Conservation (phyloP, 1,140 invertebrate genomes). For the Scaptomyza montana region DNA sequence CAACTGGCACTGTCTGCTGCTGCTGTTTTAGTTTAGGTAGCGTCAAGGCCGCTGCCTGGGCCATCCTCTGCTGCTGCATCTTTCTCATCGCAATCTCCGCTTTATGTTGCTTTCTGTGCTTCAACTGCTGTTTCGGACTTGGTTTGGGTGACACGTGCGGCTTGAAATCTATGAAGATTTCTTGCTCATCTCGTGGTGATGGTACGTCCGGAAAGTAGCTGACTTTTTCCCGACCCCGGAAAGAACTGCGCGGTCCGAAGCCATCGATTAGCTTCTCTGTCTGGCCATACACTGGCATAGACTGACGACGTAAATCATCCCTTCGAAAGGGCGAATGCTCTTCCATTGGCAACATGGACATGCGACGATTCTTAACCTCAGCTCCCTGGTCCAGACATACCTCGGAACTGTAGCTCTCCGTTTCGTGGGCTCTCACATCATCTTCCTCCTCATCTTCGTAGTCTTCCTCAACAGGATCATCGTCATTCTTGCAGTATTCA, state of each 20-base stretch:
- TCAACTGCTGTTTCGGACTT: slow-evolving; percentile 85
- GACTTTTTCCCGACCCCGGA: slow-evolving; percentile 69
- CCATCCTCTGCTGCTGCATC: slow-evolving; percentile 68
- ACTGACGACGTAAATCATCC: slow-evolving; percentile 72
- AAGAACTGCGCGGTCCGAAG: slow-evolving; percentile 70
- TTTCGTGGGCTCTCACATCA: slow-evolving; percentile 55
- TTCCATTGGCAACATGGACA: slow-evolving; percentile 72
- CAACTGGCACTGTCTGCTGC: slow-evolving; percentile 50
- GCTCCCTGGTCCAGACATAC: slow-evolving; percentile 52
- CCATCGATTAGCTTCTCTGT: slow-evolving; percentile 77
- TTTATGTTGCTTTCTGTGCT: slow-evolving; percentile 78
- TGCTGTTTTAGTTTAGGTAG: slow-evolving; percentile 59
- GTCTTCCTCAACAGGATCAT: slow-evolving; percentile 84
- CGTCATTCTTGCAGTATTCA: slow-evolving; percentile 74
- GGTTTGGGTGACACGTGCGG: slow-evolving; percentile 88
- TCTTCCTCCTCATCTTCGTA: slow-evolving; percentile 84
- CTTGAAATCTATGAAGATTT: slow-evolving; percentile 94
- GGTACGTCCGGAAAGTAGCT: slow-evolving; percentile 65
- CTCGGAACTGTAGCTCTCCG: slow-evolving; percentile 68
- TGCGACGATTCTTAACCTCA: slow-evolving; percentile 53
- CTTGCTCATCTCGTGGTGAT: slow-evolving; percentile 86
- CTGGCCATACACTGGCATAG: slow-evolving; percentile 78
- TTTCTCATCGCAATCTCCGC: slow-evolving; percentile 71
- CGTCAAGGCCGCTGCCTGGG: slow-evolving; percentile 62
- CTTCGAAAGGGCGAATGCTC: slow-evolving; percentile 66